A percentile compares a stretch with the other conserved stretches of the same genome.
phyloP scores from a whole-genome alignment of 2,797 vertebrate genomes.

The Gymnothorax reevesii region DNA sequence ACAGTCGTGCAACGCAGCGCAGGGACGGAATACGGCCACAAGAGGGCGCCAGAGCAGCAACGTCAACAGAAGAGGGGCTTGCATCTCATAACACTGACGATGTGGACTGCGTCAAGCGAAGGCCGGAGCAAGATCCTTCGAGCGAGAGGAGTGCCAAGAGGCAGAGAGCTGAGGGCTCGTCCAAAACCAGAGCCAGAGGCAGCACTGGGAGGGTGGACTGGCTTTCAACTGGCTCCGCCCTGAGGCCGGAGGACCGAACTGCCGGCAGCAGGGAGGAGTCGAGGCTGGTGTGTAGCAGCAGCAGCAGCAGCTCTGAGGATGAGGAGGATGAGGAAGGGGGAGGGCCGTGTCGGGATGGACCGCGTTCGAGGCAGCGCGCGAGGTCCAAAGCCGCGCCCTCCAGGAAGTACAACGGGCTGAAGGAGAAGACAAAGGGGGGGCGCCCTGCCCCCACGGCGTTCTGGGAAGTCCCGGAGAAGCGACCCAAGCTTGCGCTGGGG shows the following conservation, averaged over 20 bases:
- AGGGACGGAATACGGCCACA: conserved; percentile 58
- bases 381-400: conserved; percentile 84
- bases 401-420: conserved; percentile 92
- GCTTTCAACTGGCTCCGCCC: conserved; percentile 77
- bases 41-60: conserved; percentile 54
- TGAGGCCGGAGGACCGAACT: conserved; percentile 79
- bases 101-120: conserved; percentile 50
- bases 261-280: conserved; percentile 65
- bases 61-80: conserved; percentile 45
- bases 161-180: conserved; percentile 76
- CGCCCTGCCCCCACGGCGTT: conserved; percentile 81
- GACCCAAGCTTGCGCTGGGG: conserved; percentile 81
- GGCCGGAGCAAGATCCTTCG: conserved; percentile 48
- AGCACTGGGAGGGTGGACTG: conserved; percentile 77
- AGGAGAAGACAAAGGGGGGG: conserved; percentile 86
- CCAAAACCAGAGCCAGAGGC: conserved; percentile 82
- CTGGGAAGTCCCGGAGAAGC: conserved; percentile 94
- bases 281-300: conserved; percentile 65
- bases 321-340: conserved; percentile 70
- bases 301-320: conserved; percentile 87
- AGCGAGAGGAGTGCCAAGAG: conserved; percentile 64
- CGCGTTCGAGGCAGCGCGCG: conserved; percentile 73
- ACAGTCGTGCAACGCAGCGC: conserved; percentile 49
- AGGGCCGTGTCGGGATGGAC: conserved; percentile 34
- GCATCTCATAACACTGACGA: conserved; percentile 48